These are phyloP conservation scores for Microplitis manilae DNA, from an alignment of 2,888 invertebrate species.

Conservation along the genomic window DNA sequence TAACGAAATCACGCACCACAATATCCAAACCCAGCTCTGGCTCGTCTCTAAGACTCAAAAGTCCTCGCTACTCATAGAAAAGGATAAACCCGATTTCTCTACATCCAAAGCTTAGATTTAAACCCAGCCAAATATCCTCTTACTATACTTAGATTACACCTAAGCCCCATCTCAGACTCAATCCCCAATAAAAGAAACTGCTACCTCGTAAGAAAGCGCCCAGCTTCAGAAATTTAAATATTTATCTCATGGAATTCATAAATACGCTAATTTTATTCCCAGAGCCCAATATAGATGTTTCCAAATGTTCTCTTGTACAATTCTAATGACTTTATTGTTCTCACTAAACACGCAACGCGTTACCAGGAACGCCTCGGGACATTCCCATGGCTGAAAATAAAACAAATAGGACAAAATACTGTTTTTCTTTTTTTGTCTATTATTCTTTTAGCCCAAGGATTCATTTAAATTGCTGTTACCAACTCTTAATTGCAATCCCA, in stretches of 20 bases:
- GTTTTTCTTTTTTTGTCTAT: slow-evolving; percentile 13
- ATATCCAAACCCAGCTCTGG: too few relatives aligned
- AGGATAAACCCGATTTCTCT: too few relatives aligned
- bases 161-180: too few relatives aligned
- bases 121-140: too few relatives aligned
- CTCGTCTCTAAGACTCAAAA: too few relatives aligned
- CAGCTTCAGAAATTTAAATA: not conserved
- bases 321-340: slow-evolving; percentile 53
- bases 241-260: not conserved
- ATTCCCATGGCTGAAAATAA: not conserved
- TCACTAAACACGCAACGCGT: slow-evolving; percentile 48
- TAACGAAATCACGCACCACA: too few relatives aligned
- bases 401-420: not conserved
- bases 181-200: too few relatives aligned
- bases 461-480: slow-evolving; percentile 42
- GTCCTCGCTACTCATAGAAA: too few relatives aligned
- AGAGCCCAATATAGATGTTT: slow-evolving; percentile 27
- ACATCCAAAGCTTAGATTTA: too few relatives aligned
- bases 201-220: too few relatives aligned
- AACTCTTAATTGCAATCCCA: slow-evolving; percentile 54
- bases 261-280: not conserved
- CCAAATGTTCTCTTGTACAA: slow-evolving; percentile 33
- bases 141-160: too few relatives aligned
- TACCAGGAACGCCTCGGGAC: slow-evolving; percentile 5
- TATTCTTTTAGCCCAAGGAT: slow-evolving; percentile 44